These are phyloP conservation scores for Staurois parvus DNA, from an alignment of 2,797 vertebrate species.

Conservation along the genomic window DNA sequence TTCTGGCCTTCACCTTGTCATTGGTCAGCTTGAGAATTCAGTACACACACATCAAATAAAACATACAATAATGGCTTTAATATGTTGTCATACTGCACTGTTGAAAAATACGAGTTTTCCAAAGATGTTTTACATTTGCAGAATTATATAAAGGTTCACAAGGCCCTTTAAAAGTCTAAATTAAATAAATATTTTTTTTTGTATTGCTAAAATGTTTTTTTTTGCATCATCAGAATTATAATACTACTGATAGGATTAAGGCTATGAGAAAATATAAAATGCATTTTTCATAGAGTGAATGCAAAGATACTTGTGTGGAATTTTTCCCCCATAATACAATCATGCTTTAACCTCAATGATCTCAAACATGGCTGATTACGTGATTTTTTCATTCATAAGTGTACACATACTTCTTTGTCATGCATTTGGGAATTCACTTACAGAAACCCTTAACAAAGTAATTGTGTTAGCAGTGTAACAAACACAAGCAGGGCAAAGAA, in stretches of 20 bases:
- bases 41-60: too few relatives aligned
- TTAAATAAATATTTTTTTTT: too few relatives aligned
- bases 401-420: conserved; percentile 37
- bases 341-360: conserved; percentile 37
- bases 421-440: conserved; percentile 49
- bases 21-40: too few relatives aligned
- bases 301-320: background rate
- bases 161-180: too few relatives aligned
- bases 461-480: conserved; percentile 58
- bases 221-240: background rate
- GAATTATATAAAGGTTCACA: too few relatives aligned
- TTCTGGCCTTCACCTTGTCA: too few relatives aligned
- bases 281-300: background rate
- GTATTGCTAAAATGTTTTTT: too few relatives aligned
- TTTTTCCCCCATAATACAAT: background rate
- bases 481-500: conserved; percentile 59
- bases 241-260: conserved; percentile 24
- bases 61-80: too few relatives aligned
- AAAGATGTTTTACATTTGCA: too few relatives aligned
- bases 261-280: conserved; percentile 1
- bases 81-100: too few relatives aligned
- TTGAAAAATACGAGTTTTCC: too few relatives aligned
- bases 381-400: conserved; percentile 20
- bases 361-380: conserved; percentile 28
- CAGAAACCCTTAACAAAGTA: conserved; percentile 51